Conservation (phyloP, 2,888 invertebrate genomes). For the Macrophya alboannulata region DNA sequence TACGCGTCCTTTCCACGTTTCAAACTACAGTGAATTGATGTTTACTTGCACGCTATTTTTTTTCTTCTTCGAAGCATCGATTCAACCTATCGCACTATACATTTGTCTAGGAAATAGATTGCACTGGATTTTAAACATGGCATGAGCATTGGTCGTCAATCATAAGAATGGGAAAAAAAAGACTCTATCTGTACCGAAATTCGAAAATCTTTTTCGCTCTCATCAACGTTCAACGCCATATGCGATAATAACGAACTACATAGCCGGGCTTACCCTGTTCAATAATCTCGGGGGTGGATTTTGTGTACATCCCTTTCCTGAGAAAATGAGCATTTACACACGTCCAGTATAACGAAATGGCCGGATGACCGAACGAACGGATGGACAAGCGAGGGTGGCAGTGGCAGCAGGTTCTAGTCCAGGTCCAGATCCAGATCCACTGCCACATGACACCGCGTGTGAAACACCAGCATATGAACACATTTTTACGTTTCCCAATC, state of each 20-base stretch:
- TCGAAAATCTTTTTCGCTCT: neutral
- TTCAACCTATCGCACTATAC: neutral
- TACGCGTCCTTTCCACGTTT: slow-evolving; percentile 57
- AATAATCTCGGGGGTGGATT: slow-evolving; percentile 60
- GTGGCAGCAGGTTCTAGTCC: slow-evolving; percentile 68
- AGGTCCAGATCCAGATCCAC: slow-evolving; percentile 58
- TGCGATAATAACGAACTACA: slow-evolving; percentile 36
- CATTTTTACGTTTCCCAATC: slow-evolving; percentile 12
- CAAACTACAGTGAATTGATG: slow-evolving; percentile 40
- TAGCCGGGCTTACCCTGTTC: slow-evolving; percentile 53
- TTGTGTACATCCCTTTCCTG: slow-evolving; percentile 69
- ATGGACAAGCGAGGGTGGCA: slow-evolving; percentile 62
- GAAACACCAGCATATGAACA: slow-evolving; percentile 66
- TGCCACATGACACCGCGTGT: slow-evolving; percentile 73
- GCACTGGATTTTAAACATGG: neutral
- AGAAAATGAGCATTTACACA: slow-evolving; percentile 69
- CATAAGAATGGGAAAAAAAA: too few species aligned
- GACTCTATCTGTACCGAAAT: neutral
- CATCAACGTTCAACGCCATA: slow-evolving; percentile 29
- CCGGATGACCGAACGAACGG: slow-evolving; percentile 55
- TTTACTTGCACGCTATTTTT: slow-evolving; percentile 27
- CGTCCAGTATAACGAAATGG: slow-evolving; percentile 68
- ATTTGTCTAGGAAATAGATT: neutral
- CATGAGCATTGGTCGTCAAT: neutral
- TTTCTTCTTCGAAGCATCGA: slow-evolving; percentile 38